Evolutionary conservation across 2,888 invertebrate genomes (phyloP).

Genomic region (Sisyra terminalis): DNA sequence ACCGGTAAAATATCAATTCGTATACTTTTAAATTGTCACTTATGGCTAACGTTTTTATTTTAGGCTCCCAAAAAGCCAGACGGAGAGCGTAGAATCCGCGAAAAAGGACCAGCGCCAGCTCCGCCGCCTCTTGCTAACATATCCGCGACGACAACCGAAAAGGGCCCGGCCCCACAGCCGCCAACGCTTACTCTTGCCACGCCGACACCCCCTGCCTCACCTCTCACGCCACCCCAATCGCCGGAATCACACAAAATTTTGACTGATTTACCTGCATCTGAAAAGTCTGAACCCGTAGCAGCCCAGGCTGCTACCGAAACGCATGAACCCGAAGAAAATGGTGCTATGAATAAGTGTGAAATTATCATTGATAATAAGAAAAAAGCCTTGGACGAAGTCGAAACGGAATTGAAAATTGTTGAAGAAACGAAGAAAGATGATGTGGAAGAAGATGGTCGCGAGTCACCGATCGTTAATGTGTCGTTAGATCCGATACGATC

Average conservation of each 20-base stretch:
- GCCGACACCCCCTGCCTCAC: conserved; percentile 23
- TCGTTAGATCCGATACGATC: too few relatives aligned
- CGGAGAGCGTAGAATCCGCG: conserved; percentile 36
- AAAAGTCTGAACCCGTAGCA: neutral
- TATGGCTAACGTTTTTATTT: too few relatives aligned
- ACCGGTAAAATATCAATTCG: conserved; percentile 12
- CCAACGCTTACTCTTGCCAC: conserved; percentile 15
- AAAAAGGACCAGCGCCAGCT: conserved; percentile 68
- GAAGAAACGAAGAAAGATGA: neutral
- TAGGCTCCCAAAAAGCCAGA: conserved; percentile 51
- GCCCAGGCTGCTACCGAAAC: neutral
- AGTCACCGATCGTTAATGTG: neutral
- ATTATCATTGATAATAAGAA: too few relatives aligned
- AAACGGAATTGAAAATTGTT: neutral
- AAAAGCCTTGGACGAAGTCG: too few relatives aligned
- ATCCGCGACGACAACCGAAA: conserved; percentile 16
- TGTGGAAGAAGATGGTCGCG: neutral
- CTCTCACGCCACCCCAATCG: conserved; percentile 20
- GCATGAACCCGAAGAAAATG: too few relatives aligned
- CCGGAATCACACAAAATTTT: neutral
- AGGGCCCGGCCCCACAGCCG: conserved; percentile 15
- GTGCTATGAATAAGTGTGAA: too few relatives aligned
- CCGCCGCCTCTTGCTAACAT: conserved; percentile 26
- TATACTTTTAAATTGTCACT: too few relatives aligned
- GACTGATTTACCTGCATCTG: neutral